Evolutionary conservation across 1,140 invertebrate genomes (phyloP).

Genomic region (Potamilus streckersoni): DNA sequence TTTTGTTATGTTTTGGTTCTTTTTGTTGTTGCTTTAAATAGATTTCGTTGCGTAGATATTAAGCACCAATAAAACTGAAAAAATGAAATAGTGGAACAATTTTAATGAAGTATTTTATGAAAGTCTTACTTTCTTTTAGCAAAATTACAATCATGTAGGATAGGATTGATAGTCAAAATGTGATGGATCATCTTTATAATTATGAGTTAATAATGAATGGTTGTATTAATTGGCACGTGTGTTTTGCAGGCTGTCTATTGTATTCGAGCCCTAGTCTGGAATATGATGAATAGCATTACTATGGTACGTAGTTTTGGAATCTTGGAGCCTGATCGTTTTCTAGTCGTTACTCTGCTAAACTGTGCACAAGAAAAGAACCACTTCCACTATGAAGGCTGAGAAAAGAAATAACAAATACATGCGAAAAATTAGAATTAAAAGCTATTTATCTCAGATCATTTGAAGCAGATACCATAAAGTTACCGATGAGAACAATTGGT

Average conservation of each 20-base stretch:
- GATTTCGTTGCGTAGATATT: too few relatives aligned
- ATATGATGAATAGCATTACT: slow-evolving; percentile 12
- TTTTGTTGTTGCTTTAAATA: too few relatives aligned
- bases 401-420: too few relatives aligned
- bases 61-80: neutral
- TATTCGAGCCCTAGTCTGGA: slow-evolving; percentile 48
- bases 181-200: neutral
- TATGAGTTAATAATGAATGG: neutral
- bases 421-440: too few relatives aligned
- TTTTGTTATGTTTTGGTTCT: too few relatives aligned
- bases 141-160: neutral
- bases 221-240: slow-evolving; percentile 6
- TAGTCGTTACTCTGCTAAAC: too few relatives aligned
- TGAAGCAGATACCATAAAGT: too few relatives aligned
- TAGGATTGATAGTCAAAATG: neutral
- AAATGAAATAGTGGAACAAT: neutral
- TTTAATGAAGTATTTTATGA: neutral
- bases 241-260: slow-evolving; percentile 54
- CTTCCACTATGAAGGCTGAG: too few relatives aligned
- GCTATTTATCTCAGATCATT: too few relatives aligned
- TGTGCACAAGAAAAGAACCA: too few relatives aligned
- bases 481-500: too few relatives aligned
- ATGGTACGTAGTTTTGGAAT: neutral
- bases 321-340: neutral
- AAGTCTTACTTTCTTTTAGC: neutral